Conservation (phyloP, 2,797 vertebrate species). For the Nannoperca australis region DNA sequence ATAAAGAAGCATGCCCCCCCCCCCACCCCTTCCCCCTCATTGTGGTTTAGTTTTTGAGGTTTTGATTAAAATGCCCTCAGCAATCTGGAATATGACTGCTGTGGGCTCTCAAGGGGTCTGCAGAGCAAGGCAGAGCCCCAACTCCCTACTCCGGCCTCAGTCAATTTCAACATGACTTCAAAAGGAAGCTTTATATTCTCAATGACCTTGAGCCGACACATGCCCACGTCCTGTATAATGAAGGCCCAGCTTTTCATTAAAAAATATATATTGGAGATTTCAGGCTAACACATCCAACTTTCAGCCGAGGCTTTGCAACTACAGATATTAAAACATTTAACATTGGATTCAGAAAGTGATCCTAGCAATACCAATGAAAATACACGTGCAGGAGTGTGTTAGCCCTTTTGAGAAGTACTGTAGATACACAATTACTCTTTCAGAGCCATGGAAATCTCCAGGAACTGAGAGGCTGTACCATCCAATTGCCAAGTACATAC, state of each 20-base stretch:
- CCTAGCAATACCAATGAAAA: background rate
- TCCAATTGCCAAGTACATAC: background rate
- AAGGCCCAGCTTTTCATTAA: conserved; percentile 32
- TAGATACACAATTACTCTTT: background rate
- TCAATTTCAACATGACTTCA: conserved; percentile 63
- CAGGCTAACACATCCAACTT: conserved; percentile 3
- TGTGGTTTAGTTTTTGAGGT: conserved; percentile 33
- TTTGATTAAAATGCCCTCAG: conserved; percentile 68
- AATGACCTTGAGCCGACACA: conserved; percentile 55
- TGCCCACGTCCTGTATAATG: conserved; percentile 30
- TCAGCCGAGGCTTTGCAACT: background rate
- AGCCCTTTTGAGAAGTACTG: conserved; percentile 16
- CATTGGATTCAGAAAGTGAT: conserved; percentile 8
- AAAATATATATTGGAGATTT: conserved; percentile 7
- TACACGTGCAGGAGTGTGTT: background rate
- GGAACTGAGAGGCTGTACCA: background rate
- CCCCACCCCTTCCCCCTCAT: background rate
- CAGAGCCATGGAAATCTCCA: conserved; percentile 8
- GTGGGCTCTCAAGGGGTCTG: conserved; percentile 38
- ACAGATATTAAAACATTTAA: background rate
- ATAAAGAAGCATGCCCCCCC: background rate
- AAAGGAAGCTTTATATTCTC: conserved; percentile 55
- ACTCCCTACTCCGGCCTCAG: conserved; percentile 31
- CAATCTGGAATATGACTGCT: conserved; percentile 56
- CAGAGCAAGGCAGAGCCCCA: conserved; percentile 46